Conservation (phyloP, 2,113 vertebrate genomes). For the Telmatochromis sp. region DNA sequence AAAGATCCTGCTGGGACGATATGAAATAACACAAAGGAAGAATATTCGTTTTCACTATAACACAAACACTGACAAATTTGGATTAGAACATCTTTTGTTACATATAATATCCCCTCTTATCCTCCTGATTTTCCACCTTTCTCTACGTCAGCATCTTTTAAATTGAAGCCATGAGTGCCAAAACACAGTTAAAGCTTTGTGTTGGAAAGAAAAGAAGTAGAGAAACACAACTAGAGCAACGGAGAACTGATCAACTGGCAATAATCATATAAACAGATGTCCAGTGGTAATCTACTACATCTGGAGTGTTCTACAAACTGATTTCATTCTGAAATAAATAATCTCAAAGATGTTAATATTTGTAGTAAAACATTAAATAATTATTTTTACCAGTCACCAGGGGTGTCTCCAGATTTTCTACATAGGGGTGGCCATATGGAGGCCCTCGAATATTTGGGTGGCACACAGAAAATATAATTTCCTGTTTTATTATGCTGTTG, state of each 20-base stretch:
- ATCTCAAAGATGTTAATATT: neutral
- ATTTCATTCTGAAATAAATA: neutral
- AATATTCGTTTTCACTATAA: neutral
- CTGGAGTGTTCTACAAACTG: neutral
- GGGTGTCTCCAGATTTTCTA: neutral
- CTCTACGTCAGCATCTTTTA: neutral
- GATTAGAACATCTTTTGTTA: neutral
- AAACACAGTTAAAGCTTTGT: neutral
- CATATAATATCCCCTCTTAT: neutral
- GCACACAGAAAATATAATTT: neutral
- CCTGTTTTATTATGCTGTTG: neutral
- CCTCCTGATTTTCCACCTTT: neutral
- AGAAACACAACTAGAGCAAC: neutral
- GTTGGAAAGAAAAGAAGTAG: neutral
- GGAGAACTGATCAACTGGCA: neutral
- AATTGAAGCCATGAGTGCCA: neutral
- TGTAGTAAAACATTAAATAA: neutral
- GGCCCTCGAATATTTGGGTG: neutral
- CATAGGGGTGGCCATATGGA: neutral
- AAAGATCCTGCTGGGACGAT: neutral
- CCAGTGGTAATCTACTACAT: neutral
- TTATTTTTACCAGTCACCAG: neutral
- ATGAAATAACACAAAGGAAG: neutral
- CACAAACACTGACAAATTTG: neutral
- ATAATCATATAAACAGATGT: neutral